Evolutionary conservation across 2,888 invertebrate species (phyloP), one percentile per base, ranked within the genome.

Genomic region (Epinotia bilunana): DNA sequence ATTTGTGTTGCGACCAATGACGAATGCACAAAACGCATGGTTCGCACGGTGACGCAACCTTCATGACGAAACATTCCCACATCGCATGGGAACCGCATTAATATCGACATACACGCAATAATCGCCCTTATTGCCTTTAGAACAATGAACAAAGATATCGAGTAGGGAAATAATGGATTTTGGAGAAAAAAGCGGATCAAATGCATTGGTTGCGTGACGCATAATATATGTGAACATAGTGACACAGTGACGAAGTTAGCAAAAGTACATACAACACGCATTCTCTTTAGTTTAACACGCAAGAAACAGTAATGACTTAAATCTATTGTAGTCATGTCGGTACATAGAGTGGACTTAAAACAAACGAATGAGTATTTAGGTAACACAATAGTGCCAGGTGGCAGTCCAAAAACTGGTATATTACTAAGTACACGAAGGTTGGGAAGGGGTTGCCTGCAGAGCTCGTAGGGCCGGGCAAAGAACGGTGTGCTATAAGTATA

Each of bases 21-120:
- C 46, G 28, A 33, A 7, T 53, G n/a, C 65, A 64, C 49, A 55
- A 28, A 65, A 65, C 65, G 65, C 65, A 65, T 28, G 33, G 62
- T 49, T 16, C 49, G 49, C 53, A n/a, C 23, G 12, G 23, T 53
- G 33, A 65, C 53, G 65, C 65, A 65, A 65, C 53, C 33, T n/a
- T 28, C n/a, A 28, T 53, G 11, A 65, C 53, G 65, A 53, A 64
- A 64, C 28, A n/a, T 65, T 65, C 65, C 65, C 65, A 65, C 65
- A 65, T 2, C 12, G 53, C n/a, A 53, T 65, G 65, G 65, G 65
- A 64, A 64, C 64, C 64, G 6, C 63, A 64, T 28, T n/a, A 28
- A n/a, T 23, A 16, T 18, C 62, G 2, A n/a, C 2, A 23, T n/a
- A 6, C 65, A 53, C 16, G 13, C n/a, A 23, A 49, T 49, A 28